Base-by-base conservation (phyloP, 2,888 invertebrate species). In the Neocrepidodera transversa region DNA sequence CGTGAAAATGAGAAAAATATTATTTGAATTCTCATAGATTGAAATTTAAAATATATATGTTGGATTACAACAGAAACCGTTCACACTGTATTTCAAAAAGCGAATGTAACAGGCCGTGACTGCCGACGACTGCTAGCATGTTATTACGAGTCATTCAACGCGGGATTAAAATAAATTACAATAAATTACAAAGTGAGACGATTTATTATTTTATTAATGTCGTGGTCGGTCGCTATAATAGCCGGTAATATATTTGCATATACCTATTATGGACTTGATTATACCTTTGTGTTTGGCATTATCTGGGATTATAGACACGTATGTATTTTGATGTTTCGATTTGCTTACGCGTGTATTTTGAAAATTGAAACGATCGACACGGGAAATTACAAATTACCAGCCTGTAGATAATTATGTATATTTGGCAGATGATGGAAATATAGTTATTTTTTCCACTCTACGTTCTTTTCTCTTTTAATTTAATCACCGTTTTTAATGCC, bases 131-230 rank as follows among this genome's bases (percentile, higher is more conserved):
- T 26, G 49, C 47, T 38, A 53, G 55, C 35, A 49, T 58, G 60
- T 62, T 62, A 64, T 64, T 64, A 64, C 59, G 45, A 55, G 60
- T 62, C 60, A 64, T 64, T 64, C 61, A 57, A 53, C 42, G 51
- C 52, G 55, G 20, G 32, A 53, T 53, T 53, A 53, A 53, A 53
- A 53, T 53, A 53, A 54, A 62, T 58, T 49, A 58, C 56, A 64
- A 59, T 61, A 56, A 62, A 60, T 60, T 55, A 60, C 54, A 54
- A 50, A 58, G 42, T 60, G 57, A 62, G 60, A 61, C 56, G 60
- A 59, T 64, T 55, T 60, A 64, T 64, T 64, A 64, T 64, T 64
- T 64, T 60, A 64, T 64, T 62, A 60, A 57, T 57, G 57, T 43
- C 50, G 57, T 45, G 57, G 43, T 45, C 58, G 38, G 60, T 16